Evolutionary conservation across 1,140 invertebrate genomes (phyloP).

Genomic region (Sweltsa coloradensis): DNA sequence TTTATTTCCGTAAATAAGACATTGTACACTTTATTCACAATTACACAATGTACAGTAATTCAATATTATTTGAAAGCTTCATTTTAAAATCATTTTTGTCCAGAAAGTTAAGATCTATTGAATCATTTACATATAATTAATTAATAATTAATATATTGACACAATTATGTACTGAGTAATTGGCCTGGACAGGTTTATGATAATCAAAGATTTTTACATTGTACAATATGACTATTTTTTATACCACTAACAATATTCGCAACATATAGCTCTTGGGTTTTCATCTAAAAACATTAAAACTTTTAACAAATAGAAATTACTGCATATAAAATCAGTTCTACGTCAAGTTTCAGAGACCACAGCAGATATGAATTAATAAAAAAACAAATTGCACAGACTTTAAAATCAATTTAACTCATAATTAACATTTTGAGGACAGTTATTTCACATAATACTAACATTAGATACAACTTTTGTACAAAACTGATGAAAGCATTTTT

Average conservation of each 20-base stretch:
- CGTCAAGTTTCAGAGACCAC: not conserved
- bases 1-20: conserved; percentile 24
- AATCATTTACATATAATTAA: conserved; percentile 6
- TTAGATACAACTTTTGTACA: not conserved
- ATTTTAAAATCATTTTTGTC: conserved; percentile 22
- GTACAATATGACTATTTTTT: conserved; percentile 1
- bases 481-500: too few relatives aligned
- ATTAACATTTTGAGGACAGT: not conserved
- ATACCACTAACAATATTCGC: conserved; percentile 3
- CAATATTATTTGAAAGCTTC: conserved; percentile 23
- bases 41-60: conserved; percentile 28
- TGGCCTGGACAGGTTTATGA: conserved; percentile 11
- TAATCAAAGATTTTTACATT: not conserved
- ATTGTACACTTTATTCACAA: conserved; percentile 28
- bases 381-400: not conserved
- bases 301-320: not conserved
- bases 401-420: not conserved
- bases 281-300: not conserved
- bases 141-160: conserved; percentile 11
- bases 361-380: not conserved
- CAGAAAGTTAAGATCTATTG: conserved; percentile 17
- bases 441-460: conserved; percentile 2
- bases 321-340: not conserved
- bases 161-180: conserved; percentile 19
- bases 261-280: conserved; percentile 2